These are phyloP conservation scores for Elephantulus edwardii DNA, from an alignment of 2,113 vertebrate species.

Conservation along the genomic window DNA sequence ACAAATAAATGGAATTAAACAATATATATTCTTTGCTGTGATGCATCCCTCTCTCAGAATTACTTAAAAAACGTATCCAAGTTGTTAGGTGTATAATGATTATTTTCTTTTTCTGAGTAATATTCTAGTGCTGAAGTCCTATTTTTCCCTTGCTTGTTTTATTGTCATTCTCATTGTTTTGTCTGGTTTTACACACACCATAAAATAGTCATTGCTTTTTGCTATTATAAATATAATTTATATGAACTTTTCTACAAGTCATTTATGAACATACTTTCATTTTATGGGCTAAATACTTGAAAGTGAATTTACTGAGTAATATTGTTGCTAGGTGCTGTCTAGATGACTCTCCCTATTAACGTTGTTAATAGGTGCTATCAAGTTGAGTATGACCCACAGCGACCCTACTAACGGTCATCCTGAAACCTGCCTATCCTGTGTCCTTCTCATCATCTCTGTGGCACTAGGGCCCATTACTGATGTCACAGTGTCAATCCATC, in stretches of 20 bases:
- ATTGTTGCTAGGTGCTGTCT: neutral
- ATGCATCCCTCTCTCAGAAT: neutral
- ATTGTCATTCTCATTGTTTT: neutral
- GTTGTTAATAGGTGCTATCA: too few relatives aligned
- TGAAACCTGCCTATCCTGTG: too few relatives aligned
- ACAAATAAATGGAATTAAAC: neutral
- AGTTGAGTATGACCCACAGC: too few relatives aligned
- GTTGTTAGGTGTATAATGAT: neutral
- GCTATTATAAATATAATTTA: neutral
- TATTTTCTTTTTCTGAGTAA: neutral
- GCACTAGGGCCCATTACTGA: too few relatives aligned
- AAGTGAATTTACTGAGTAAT: neutral
- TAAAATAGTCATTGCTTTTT: neutral
- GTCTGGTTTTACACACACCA: neutral
- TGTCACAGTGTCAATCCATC: too few relatives aligned
- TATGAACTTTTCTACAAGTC: neutral
- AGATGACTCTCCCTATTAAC: too few relatives aligned
- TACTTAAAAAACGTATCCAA: neutral
- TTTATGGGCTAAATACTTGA: neutral
- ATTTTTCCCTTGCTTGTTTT: too few relatives aligned
- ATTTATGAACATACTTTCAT: neutral
- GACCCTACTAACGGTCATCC: too few relatives aligned
- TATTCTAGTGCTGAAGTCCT: neutral
- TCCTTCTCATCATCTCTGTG: too few relatives aligned
- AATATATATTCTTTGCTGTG: neutral